Base-by-base conservation (phyloP, 1,140 invertebrate species). In the Ptiloglossa arizonensis region DNA sequence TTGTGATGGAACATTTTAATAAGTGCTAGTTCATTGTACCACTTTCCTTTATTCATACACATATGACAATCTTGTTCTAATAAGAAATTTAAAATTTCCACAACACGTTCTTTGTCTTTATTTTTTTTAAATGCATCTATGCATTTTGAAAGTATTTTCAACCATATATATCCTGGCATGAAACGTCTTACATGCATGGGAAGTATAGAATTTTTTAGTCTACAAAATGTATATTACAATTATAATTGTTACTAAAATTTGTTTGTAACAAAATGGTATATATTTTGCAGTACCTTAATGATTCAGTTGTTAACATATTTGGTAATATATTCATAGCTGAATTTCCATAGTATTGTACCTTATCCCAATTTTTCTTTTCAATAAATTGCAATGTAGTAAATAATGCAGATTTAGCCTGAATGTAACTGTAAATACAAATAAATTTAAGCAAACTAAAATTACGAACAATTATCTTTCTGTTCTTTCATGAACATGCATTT, bases 41-140 rank as follows among this genome's bases (percentile, higher is more conserved):
- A 92, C 5, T 52, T 38, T 6, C 88, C 90, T 48, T 78, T 76
- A 35, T 64, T 81, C 5, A 63, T 79, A 70, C 84, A 80, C 41
- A 73, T 77, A 48, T 88, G 80, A 13, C 59, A 63, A 13, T 87
- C 54, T 50, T 90, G 86, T n/a, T 81, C 9, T 48, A 93, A 73
- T 24, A 93, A 75, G 6, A 38, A 60, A 9, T 63, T 72, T 35
- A 93, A 72, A 50, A 82, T 83, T 22, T 85, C 41, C 8, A 87
- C 71, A 0, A 86, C 89, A 48, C 24, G 56, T 1, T 82, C 67
- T 6, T 56, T 85, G n/a, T 89, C 74, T 24, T 75, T 70, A 19
- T 70, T 27, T 56, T 91, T 92, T 80, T 92, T 92, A 56, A 91
- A 90, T 6, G 87, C 85, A 0, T 88, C 75, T 24, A 93, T 56